phyloP scores from a whole-genome alignment of 2,888 invertebrate species.

The Endomychus coccineus region DNA sequence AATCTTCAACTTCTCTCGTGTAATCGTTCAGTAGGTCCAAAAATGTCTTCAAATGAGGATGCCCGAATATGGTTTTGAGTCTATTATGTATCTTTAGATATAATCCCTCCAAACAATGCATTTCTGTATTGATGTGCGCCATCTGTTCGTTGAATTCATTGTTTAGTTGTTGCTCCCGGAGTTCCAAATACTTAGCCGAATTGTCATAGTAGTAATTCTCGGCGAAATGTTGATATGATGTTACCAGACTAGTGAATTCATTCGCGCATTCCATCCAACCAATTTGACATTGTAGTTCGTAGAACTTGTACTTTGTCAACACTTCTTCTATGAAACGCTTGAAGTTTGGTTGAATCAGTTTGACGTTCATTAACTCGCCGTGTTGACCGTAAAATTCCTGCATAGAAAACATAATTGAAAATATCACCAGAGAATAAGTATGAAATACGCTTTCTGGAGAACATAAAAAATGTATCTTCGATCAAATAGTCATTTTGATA shows the following conservation, averaged over 20 bases:
- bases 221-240: constrained; percentile 5
- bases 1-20: constrained; percentile 17
- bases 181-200: constrained; percentile 9
- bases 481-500: no score
- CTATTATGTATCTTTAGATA: constrained; percentile 24
- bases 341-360: constrained; percentile 26
- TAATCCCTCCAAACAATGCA: constrained; percentile 15
- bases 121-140: constrained; percentile 11
- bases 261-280: constrained; percentile 28
- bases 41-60: constrained; percentile 29
- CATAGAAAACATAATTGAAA: no score
- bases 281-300: constrained; percentile 32
- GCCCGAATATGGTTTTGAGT: constrained; percentile 34
- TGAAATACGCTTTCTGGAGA: no score
- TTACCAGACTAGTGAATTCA: constrained; percentile 14
- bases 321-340: constrained; percentile 29
- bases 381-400: constrained; percentile 31
- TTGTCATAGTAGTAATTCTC: constrained; percentile 9
- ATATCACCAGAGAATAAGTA: no score
- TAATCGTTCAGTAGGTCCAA: constrained; percentile 28
- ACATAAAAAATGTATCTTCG: no score
- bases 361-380: constrained; percentile 20
- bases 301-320: constrained; percentile 27
- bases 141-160: constrained; percentile 6
- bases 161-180: constrained; percentile 1